A percentile compares a stretch with the other conserved stretches of the same genome.
phyloP scores from a whole-genome alignment of 2,113 vertebrate species.

The Stomatorhinus ivindoensis region DNA sequence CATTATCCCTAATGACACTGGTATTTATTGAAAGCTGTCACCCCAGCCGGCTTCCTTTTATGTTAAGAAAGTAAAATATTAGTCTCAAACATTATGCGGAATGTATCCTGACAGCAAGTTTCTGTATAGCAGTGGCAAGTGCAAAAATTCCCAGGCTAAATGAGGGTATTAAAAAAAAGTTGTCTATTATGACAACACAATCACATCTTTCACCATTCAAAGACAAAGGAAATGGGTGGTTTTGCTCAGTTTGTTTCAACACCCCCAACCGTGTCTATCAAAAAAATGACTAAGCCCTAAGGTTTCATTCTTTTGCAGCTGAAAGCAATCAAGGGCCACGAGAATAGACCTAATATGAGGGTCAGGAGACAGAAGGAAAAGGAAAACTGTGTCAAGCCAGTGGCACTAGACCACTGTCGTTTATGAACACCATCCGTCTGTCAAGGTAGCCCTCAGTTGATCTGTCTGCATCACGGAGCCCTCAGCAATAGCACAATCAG shows the following conservation, averaged over 20 bases:
- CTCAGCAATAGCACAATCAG: conserved; percentile 54
- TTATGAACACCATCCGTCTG: conserved; percentile 42
- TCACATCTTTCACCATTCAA: background rate
- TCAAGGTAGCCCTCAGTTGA: background rate
- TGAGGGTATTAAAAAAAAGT: background rate
- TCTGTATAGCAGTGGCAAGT: background rate
- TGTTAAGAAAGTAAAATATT: background rate
- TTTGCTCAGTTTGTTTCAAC: background rate
- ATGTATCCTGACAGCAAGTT: background rate
- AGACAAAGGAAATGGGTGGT: conserved; percentile 3
- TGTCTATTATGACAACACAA: background rate
- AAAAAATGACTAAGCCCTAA: background rate
- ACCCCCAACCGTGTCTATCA: background rate
- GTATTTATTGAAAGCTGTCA: background rate
- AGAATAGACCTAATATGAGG: background rate
- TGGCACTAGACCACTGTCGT: conserved; percentile 33
- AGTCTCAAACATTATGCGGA: background rate
- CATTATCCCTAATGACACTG: background rate
- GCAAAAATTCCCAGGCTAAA: background rate
- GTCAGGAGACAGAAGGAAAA: conserved; percentile 15
- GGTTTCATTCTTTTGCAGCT: background rate
- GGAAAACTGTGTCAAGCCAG: conserved; percentile 10
- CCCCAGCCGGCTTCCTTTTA: background rate
- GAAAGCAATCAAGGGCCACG: background rate
- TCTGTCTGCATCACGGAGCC: conserved; percentile 28